A percentile compares a stretch with the other conserved stretches of the same genome.
These are phyloP conservation scores for Austrofundulus limnaeus DNA, from an alignment of 2,113 vertebrate genomes.

Conservation along the genomic window DNA sequence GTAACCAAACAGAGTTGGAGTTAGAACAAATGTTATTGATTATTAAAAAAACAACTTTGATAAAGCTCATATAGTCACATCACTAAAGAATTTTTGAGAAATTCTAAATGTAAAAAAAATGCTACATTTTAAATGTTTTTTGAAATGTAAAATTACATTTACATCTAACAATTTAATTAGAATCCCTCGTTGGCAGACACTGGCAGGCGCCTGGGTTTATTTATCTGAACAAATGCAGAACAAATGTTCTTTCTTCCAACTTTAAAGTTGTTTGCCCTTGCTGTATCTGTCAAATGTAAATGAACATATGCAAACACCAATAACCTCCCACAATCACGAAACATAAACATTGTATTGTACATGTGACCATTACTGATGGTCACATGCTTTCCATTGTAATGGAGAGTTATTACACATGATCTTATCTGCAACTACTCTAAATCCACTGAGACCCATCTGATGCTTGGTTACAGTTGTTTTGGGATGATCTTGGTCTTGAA, in stretches of 20 bases:
- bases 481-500: slow-evolving; percentile 24
- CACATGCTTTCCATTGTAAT: slow-evolving; percentile 51
- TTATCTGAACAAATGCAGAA: too few species aligned
- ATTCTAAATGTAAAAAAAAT: too few species aligned
- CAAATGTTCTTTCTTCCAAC: not conserved
- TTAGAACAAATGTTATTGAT: not conserved
- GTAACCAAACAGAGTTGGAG: not conserved
- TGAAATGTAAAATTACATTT: too few species aligned
- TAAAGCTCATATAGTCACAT: not conserved
- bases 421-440: slow-evolving; percentile 56
- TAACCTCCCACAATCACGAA: slow-evolving; percentile 3
- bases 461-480: slow-evolving; percentile 39
- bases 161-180: too few species aligned
- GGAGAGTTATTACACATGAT: slow-evolving; percentile 44
- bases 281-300: not conserved
- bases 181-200: not conserved
- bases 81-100: too few species aligned
- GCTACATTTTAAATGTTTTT: too few species aligned
- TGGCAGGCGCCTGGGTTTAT: not conserved
- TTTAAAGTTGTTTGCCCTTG: not conserved
- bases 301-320: not conserved
- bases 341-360: slow-evolving; percentile 19
- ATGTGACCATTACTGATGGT: slow-evolving; percentile 30
- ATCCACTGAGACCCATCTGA: slow-evolving; percentile 42
- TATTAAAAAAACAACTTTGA: not conserved